Evolutionary conservation across 2,113 vertebrate species (phyloP), one percentile per base, ranked within the genome.

Genomic region (Rhagologus leucostigma): DNA sequence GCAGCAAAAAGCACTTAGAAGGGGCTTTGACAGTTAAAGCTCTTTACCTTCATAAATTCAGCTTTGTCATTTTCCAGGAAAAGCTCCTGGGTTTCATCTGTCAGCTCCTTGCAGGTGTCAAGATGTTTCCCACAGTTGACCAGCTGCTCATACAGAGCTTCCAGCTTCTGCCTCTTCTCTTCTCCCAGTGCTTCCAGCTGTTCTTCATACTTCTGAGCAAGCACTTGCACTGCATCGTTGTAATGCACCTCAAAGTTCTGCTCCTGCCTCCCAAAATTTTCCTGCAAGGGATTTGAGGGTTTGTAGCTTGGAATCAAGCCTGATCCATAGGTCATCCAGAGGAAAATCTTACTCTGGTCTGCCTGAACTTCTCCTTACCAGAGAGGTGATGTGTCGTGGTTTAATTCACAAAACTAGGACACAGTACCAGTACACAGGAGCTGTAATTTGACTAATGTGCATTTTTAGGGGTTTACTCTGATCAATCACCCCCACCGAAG

Each of bases 231-330:
- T 46, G 99, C 98, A 2, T 99, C 98, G 0, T 98, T 98, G 96
- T 99, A 99, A 95, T 99, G 99, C 53, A 98, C 98, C 97, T 99
- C 99, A 35, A 99, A 96, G 96, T 99, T 98, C 95, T 99, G 98
- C 95, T 99, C 99, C 70, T 99, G 99, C 67, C 98, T 99, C 55
- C 98, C 99, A 90, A 99, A 99, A 86, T 99, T 99, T 97, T 99
- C 99, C 99, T 99, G 98, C 30, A 98, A 97, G 76, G 91, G 21
- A 94, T 80, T 33, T 84, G 47, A 13, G 10, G 21, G 24, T 65
- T 79, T 86, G 57, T 77, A 76, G 4, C 11, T 84, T 39, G 13
- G 13, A 33, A 29, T 75, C 62, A 56, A 73, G 44, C 53, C 60
- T 56, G 74, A 80, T 37, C 46, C 46, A 56, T 41, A 90, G 9